Conservation (phyloP, 37 sponge, comb jelly and placozoan genomes). For the Beroe forskalii region DNA sequence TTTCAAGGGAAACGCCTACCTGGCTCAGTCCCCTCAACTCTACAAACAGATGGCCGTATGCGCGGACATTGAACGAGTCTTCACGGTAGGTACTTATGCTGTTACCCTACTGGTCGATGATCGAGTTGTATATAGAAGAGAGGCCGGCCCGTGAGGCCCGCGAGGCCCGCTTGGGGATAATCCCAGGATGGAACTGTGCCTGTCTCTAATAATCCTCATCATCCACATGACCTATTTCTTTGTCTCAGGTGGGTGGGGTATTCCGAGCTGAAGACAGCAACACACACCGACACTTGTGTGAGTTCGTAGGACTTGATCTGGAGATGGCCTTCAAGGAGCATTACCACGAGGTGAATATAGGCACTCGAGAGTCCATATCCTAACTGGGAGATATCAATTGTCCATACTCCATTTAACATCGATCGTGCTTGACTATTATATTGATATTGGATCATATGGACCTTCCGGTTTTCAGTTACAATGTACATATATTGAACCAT, state of each 20-base stretch:
- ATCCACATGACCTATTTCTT: too few species aligned
- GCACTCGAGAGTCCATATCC: not conserved
- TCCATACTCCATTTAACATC: not conserved
- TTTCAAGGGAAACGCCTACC: slow-evolving; percentile 83
- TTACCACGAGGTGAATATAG: slow-evolving; percentile 89
- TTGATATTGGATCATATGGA: too few species aligned
- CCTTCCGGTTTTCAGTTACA: too few species aligned
- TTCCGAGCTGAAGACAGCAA: slow-evolving; percentile 99
- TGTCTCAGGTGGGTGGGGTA: slow-evolving; percentile 72
- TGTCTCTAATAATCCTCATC: too few species aligned
- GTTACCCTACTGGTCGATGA: too few species aligned
- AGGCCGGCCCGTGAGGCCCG: too few species aligned
- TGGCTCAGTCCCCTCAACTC: slow-evolving; percentile 98
- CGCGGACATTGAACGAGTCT: slow-evolving; percentile 93
- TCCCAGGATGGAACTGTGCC: too few species aligned
- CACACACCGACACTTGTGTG: slow-evolving; percentile 96
- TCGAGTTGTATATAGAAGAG: too few species aligned
- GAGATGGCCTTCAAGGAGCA: slow-evolving; percentile 99
- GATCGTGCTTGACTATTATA: too few species aligned
- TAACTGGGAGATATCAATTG: not conserved
- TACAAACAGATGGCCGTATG: slow-evolving; percentile 99
- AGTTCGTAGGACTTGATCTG: slow-evolving; percentile 96
- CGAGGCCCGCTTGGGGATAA: too few species aligned
- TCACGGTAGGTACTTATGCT: slow-evolving; percentile 87
- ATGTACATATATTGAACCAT: too few species aligned